Percentiles rank a stretch among this genome's conserved stretches.
Conservation (phyloP, 1,140 invertebrate species). For the Pararge aegeria region DNA sequence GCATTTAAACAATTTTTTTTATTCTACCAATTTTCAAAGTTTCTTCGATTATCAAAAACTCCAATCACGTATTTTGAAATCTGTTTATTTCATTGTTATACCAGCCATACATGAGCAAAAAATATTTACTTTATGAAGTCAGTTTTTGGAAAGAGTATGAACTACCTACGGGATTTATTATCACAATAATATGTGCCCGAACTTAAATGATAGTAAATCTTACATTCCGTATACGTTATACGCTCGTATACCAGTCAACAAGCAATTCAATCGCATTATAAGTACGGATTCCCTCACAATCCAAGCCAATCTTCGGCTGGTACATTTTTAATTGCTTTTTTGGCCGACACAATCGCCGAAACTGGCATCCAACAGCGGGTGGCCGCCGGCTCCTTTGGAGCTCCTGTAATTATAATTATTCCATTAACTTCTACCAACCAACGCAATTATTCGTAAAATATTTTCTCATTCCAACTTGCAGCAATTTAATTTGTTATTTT, state of each 20-base stretch:
- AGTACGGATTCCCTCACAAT: conserved; percentile 38
- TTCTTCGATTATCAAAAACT: no score
- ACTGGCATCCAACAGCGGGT: conserved; percentile 58
- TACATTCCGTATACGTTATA: background rate
- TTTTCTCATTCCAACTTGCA: conserved; percentile 47
- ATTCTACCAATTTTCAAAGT: no score
- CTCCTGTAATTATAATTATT: conserved; percentile 74
- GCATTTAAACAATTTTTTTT: no score
- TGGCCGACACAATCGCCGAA: conserved; percentile 62
- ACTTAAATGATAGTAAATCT: background rate
- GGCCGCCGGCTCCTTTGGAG: conserved; percentile 63
- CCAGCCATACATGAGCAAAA: no score
- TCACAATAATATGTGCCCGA: no score
- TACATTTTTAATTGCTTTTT: conserved; percentile 73
- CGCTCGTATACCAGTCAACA: conserved; percentile 8
- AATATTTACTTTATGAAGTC: no score
- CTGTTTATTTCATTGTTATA: no score
- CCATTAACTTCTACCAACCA: conserved; percentile 68
- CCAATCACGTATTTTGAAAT: no score
- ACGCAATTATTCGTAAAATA: conserved; percentile 67
- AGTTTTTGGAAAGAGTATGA: no score
- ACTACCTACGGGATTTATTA: no score
- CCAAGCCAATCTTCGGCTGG: conserved; percentile 55
- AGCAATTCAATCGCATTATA: conserved; percentile 18
- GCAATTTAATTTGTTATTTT: conserved; percentile 49